Base-by-base conservation (phyloP, 2,797 vertebrate genomes). In the Ptychadena robeensis region DNA sequence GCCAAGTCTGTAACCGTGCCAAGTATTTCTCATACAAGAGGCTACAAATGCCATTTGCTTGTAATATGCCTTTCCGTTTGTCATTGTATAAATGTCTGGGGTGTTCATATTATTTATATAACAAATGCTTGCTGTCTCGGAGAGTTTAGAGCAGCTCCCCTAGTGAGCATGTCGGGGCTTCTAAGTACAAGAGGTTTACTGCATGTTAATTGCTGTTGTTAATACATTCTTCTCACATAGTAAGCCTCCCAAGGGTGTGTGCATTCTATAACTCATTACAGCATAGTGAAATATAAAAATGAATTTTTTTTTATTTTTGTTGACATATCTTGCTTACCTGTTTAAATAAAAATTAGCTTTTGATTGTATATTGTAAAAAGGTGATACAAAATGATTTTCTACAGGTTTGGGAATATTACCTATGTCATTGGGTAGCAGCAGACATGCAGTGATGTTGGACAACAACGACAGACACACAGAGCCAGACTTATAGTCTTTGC, bases 91-190 rank as follows among this genome's bases (percentile, higher is more conserved):
- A 84, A 69, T 84, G 82, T 74, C 70, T 25, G 25, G 37, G 65
- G 82, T 75, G 77, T 84, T 74, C 76, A 74, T 48, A 69, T 84
- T 84, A 80, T 84, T 84, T 84, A 83, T 80, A 68, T 80, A 80
- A 84, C 71, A 80, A 84, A 84, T 80, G 53, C 64, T 35, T 35
- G 76, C 70, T 80, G 57, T 82, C 81, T 71, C 35, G 30, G 68
- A 57, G 66, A 82, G 81, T 82, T 77, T 40, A 71, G 38, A 78
- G 67, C 67, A 32, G 57, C 75, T 71, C 81, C 81, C 73, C 38
- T 72, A 78, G 81, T 72, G 74, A 77, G 74, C 64, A 72, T 25
- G 53, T 70, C 74, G 71, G 25, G 70, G 76, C 35, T 38, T 61
- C 40, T 14, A 67, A 28, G 77, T 68, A 69, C 77, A 69, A 74